A percentile compares a stretch with the other conserved stretches of the same genome.
These are phyloP conservation scores for Porites lutea DNA, from an alignment of 64 coral and sea anemone genomes.

Conservation along the genomic window DNA sequence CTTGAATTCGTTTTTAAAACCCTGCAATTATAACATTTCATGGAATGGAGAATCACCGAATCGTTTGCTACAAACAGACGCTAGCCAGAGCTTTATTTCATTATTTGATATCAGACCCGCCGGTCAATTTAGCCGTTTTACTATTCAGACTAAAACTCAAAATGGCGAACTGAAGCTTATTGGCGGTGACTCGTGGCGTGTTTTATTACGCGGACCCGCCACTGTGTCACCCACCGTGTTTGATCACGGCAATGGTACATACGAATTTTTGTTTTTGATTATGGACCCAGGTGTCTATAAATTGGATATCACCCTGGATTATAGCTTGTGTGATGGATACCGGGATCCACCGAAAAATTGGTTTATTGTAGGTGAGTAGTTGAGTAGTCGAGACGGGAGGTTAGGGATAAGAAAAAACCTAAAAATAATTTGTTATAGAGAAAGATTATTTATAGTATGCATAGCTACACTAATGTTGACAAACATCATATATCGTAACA, in stretches of 20 bases:
- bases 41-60: constrained; percentile 50
- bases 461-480: too few species aligned
- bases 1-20: constrained; percentile 30
- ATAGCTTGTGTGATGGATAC: constrained; percentile 91
- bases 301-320: constrained; percentile 84
- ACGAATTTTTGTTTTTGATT: constrained; percentile 86
- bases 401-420: too few species aligned
- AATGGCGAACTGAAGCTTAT: constrained; percentile 67
- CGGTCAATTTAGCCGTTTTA: constrained; percentile 93
- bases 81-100: constrained; percentile 71
- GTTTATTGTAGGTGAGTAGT: constrained; percentile 81
- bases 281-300: constrained; percentile 90
- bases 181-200: constrained; percentile 91
- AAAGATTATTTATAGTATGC: too few species aligned
- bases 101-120: constrained; percentile 61
- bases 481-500: too few species aligned
- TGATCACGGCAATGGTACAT: constrained; percentile 87
- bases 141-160: constrained; percentile 67
- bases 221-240: constrained; percentile 86
- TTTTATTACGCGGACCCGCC: constrained; percentile 79
- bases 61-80: constrained; percentile 54
- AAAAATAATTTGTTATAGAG: too few species aligned
- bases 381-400: too few species aligned
- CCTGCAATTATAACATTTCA: constrained; percentile 54
- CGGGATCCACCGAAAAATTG: constrained; percentile 76